Conservation (phyloP, 2,113 vertebrate genomes). For the Tachysurus fulvidraco region DNA sequence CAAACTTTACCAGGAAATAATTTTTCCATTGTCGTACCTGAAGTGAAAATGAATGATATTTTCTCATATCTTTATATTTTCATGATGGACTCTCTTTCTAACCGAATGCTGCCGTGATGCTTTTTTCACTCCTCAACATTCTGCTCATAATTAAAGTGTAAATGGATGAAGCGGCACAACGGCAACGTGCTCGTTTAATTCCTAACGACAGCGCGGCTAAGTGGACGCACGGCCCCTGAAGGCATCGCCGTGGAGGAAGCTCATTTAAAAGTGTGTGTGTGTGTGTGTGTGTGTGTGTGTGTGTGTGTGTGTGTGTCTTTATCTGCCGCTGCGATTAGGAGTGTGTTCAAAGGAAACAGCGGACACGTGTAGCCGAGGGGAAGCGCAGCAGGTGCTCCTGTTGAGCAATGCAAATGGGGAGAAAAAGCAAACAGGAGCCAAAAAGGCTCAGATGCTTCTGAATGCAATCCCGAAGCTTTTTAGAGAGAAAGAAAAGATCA, state of each 20-base stretch:
- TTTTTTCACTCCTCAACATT: slow-evolving; percentile 48
- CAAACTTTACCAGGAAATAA: neutral
- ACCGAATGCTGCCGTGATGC: neutral
- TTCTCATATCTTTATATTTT: neutral
- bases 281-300: slow-evolving; percentile 24
- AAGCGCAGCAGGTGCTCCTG: slow-evolving; percentile 55
- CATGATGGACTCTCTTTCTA: neutral
- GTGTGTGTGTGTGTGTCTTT: slow-evolving; percentile 37
- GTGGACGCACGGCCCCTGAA: slow-evolving; percentile 64
- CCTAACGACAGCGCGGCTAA: slow-evolving; percentile 66
- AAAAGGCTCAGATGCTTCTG: slow-evolving; percentile 33
- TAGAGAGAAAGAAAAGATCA: neutral
- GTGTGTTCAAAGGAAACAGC: slow-evolving; percentile 53
- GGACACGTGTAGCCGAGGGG: slow-evolving; percentile 58
- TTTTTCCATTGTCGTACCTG: neutral
- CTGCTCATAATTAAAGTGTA: slow-evolving; percentile 68
- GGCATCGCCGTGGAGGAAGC: slow-evolving; percentile 64
- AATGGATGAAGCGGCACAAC: slow-evolving; percentile 69
- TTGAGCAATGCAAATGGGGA: slow-evolving; percentile 59
- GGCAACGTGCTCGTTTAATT: slow-evolving; percentile 69
- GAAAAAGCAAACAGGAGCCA: slow-evolving; percentile 47
- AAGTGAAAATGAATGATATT: neutral
- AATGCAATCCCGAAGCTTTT: neutral
- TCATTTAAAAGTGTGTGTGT: slow-evolving; percentile 64
- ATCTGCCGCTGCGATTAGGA: slow-evolving; percentile 67